Evolutionary conservation across 2,888 invertebrate genomes (phyloP).

Genomic region (Leptinotarsa juncta): DNA sequence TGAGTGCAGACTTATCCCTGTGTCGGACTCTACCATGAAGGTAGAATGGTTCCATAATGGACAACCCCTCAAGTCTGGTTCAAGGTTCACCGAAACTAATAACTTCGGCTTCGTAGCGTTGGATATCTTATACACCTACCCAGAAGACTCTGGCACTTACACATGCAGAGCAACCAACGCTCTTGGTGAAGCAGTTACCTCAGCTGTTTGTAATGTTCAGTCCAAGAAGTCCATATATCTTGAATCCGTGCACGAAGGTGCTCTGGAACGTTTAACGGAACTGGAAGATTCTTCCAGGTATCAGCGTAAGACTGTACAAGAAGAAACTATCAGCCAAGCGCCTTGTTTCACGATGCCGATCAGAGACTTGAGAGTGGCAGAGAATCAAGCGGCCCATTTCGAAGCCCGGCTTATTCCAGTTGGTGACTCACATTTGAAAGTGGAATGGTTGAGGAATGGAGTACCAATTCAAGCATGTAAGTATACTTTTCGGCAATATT

Average conservation of each 20-base stretch:
- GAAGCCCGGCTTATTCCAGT: slow-evolving; percentile 95
- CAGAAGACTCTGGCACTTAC: slow-evolving; percentile 96
- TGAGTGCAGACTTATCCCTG: slow-evolving; percentile 93
- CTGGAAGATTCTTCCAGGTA: slow-evolving; percentile 84
- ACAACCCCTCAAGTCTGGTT: slow-evolving; percentile 89
- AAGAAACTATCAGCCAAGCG: slow-evolving; percentile 86
- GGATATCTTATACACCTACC: slow-evolving; percentile 94
- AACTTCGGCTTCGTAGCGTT: slow-evolving; percentile 98
- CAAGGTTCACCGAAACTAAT: slow-evolving; percentile 94
- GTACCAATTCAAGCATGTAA: slow-evolving; percentile 90
- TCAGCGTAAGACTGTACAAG: slow-evolving; percentile 79
- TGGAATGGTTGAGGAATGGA: slow-evolving; percentile 94
- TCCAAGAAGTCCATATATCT: slow-evolving; percentile 86
- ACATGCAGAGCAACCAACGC: slow-evolving; percentile 93
- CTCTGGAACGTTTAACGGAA: slow-evolving; percentile 82
- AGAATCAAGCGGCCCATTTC: slow-evolving; percentile 93
- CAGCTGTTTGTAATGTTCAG: slow-evolving; percentile 86
- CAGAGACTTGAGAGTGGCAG: slow-evolving; percentile 85
- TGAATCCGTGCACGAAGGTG: slow-evolving; percentile 90
- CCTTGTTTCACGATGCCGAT: slow-evolving; percentile 94
- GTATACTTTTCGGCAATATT: slow-evolving; percentile 54
- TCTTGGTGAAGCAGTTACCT: slow-evolving; percentile 92
- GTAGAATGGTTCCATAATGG: slow-evolving; percentile 97
- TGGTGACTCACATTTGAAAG: slow-evolving; percentile 90
- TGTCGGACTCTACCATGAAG: slow-evolving; percentile 92